A percentile compares a stretch with the other conserved stretches of the same genome.
phyloP scores from a whole-genome alignment of 1,140 invertebrate genomes.

The Drosophila sproati region DNA sequence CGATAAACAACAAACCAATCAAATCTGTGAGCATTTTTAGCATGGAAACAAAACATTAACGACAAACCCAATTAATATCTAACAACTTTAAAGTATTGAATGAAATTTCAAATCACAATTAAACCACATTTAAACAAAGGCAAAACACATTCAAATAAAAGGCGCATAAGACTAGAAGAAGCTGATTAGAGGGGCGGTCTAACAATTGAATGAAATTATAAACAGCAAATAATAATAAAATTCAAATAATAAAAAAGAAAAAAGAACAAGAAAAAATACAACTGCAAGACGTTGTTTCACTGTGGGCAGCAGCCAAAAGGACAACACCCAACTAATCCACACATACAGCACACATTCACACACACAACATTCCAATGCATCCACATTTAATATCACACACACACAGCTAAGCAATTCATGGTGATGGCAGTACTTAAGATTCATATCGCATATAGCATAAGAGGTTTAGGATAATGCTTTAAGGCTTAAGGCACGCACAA shows the following conservation, averaged over 20 bases:
- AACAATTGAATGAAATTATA: constrained; percentile 45
- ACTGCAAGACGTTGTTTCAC: constrained; percentile 66
- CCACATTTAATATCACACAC: constrained; percentile 4
- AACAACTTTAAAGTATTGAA: constrained; percentile 28
- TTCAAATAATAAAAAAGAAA: constrained; percentile 18
- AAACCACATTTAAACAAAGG: constrained; percentile 16
- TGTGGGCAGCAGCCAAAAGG: constrained; percentile 47
- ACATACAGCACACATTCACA: constrained; percentile 15
- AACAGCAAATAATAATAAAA: constrained; percentile 62
- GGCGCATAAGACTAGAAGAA: constrained; percentile 25
- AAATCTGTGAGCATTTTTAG: constrained; percentile 48
- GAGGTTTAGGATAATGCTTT: constrained; percentile 59
- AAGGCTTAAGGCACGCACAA: constrained; percentile 48
- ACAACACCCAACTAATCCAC: constrained; percentile 17
- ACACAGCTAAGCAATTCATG: constrained; percentile 47
- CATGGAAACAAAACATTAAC: constrained; percentile 30
- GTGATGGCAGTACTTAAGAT: constrained; percentile 65
- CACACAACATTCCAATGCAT: constrained; percentile 1
- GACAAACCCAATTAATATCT: constrained; percentile 17
- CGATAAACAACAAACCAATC: constrained; percentile 7
- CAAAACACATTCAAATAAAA: not conserved
- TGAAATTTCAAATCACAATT: constrained; percentile 33
- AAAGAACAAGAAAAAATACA: constrained; percentile 55
- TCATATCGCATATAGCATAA: constrained; percentile 60
- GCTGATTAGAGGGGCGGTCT: constrained; percentile 24